Conservation (phyloP, 2,888 invertebrate genomes). For the Agelastica alni region DNA sequence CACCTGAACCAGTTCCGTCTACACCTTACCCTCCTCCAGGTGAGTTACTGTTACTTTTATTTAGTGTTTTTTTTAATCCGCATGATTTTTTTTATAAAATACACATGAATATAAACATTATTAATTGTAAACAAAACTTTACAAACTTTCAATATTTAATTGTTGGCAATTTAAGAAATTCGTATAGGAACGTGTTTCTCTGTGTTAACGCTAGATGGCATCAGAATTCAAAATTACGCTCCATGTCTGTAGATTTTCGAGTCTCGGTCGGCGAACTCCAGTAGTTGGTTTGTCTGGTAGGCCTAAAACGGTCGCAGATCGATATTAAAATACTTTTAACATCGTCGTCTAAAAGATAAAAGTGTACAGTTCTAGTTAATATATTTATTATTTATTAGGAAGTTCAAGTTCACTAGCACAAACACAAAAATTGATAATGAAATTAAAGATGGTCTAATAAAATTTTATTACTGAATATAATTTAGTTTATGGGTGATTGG, state of each 20-base stretch:
- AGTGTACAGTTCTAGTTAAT: conserved; percentile 1
- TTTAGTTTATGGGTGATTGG: too few species aligned
- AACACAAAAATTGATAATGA: background rate
- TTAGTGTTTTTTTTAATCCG: background rate
- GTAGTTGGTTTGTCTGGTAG: conserved; percentile 6
- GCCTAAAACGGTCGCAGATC: conserved; percentile 12
- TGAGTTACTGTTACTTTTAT: conserved; percentile 44
- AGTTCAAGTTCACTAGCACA: conserved; percentile 22
- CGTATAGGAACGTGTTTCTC: conserved; percentile 4
- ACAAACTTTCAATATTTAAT: background rate
- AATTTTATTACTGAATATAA: too few species aligned
- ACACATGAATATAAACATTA: background rate
- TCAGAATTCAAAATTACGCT: conserved; percentile 35
- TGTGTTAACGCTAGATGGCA: conserved; percentile 49
- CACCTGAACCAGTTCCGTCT: conserved; percentile 72
- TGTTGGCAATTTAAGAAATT: too few species aligned
- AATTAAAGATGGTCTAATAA: too few species aligned
- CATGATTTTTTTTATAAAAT: conserved; percentile 2
- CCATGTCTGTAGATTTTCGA: conserved; percentile 15
- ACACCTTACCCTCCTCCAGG: conserved; percentile 81
- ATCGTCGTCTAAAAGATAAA: background rate
- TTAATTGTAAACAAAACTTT: background rate
- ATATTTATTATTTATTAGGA: too few species aligned
- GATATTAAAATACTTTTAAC: too few species aligned
- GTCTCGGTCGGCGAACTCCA: conserved; percentile 27